Conservation (phyloP, 92 coral and sea anemone genomes). For the Nematostella vectensis region DNA sequence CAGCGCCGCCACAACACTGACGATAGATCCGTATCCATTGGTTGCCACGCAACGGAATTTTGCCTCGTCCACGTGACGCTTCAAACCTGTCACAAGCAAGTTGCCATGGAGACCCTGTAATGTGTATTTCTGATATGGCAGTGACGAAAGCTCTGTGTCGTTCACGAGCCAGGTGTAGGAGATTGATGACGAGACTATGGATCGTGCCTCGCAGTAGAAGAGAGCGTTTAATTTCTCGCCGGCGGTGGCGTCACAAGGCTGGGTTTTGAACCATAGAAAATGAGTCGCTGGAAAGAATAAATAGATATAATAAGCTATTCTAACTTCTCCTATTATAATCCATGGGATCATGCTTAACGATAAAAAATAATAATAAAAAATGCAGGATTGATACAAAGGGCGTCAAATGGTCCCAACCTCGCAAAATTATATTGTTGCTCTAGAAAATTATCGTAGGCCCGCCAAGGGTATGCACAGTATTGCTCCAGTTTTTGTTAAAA, state of each 20-base stretch:
- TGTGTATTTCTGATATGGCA: background rate
- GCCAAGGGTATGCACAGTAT: no score
- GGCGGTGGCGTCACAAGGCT: background rate
- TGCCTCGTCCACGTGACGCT: slow-evolving; percentile 20
- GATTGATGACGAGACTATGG: slow-evolving; percentile 6
- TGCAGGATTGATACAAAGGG: no score
- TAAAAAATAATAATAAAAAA: no score
- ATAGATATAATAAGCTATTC: no score
- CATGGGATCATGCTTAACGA: no score
- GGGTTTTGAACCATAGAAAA: background rate
- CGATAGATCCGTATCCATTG: slow-evolving; percentile 36
- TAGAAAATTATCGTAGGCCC: no score
- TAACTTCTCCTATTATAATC: no score
- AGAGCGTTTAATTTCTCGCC: slow-evolving; percentile 13
- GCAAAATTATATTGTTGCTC: no score
- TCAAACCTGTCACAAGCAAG: slow-evolving; percentile 15
- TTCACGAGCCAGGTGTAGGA: slow-evolving; percentile 43
- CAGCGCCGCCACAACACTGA: slow-evolving; percentile 39
- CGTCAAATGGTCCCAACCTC: no score
- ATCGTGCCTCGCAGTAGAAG: slow-evolving; percentile 31
- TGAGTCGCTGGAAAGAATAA: slow-evolving; percentile 1
- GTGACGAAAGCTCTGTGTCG: slow-evolving; percentile 9
- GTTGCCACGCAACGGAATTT: slow-evolving; percentile 44
- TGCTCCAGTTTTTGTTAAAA: no score
- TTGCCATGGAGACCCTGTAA: slow-evolving; percentile 4